Evolutionary conservation across 1,140 invertebrate genomes (phyloP).

Genomic region (Agrilus planipennis): DNA sequence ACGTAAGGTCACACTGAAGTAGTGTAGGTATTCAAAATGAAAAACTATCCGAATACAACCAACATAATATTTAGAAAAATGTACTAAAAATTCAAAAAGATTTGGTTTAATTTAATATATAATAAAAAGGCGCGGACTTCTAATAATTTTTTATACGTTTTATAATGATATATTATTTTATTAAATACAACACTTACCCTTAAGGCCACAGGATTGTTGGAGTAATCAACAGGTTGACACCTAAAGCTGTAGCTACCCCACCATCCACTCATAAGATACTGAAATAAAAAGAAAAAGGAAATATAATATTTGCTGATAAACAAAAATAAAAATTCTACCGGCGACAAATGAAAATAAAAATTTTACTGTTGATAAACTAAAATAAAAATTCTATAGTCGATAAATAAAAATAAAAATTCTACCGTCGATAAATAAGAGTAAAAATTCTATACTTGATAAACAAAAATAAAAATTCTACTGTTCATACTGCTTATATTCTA

Average conservation of each 20-base stretch:
- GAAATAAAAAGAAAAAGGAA: constrained; percentile 29
- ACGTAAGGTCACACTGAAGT: too few species aligned
- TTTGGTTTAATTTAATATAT: too few species aligned
- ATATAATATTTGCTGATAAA: not conserved
- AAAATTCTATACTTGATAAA: not conserved
- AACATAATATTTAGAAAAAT: too few species aligned
- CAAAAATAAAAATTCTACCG: not conserved
- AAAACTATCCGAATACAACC: too few species aligned
- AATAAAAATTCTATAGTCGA: not conserved
- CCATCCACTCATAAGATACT: constrained; percentile 79
- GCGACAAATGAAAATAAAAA: not conserved
- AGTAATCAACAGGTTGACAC: constrained; percentile 91
- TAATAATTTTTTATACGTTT: not conserved
- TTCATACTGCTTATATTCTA: too few species aligned
- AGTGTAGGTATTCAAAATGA: too few species aligned
- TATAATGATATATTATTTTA: not conserved
- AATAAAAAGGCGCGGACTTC: too few species aligned
- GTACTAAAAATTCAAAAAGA: too few species aligned
- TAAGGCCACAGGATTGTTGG: constrained; percentile 65
- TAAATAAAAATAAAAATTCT: not conserved
- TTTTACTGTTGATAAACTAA: not conserved
- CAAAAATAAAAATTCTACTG: not conserved
- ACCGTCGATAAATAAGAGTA: not conserved
- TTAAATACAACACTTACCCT: constrained; percentile 50
- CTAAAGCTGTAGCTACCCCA: constrained; percentile 79